Percentiles rank a stretch among this genome's conserved stretches.
These are phyloP conservation scores for Ceratina calcarata DNA, from an alignment of 1,140 invertebrate genomes.

Conservation along the genomic window DNA sequence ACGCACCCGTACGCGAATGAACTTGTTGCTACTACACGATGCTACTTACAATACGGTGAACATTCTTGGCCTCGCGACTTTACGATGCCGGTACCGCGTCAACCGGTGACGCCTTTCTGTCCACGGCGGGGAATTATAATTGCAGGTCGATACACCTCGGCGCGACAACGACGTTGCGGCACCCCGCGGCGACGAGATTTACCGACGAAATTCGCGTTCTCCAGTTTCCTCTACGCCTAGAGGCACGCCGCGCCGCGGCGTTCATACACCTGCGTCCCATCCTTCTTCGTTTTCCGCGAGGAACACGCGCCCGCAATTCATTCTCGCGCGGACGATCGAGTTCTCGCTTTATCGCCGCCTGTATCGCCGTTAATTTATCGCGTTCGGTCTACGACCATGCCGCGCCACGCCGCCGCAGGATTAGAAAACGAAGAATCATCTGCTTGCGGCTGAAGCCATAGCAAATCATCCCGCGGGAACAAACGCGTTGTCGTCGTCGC, in stretches of 20 bases:
- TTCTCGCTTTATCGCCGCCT: slow-evolving; percentile 66
- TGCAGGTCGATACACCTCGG: slow-evolving; percentile 20
- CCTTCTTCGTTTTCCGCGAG: slow-evolving; percentile 69
- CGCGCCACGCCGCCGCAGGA: slow-evolving; percentile 47
- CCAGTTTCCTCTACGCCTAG: slow-evolving; percentile 54
- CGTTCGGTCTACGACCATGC: background rate
- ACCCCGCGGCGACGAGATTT: slow-evolving; percentile 43
- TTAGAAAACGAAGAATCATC: slow-evolving; percentile 74
- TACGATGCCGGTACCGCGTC: background rate
- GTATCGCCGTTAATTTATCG: slow-evolving; percentile 74
- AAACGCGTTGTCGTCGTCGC: slow-evolving; percentile 47
- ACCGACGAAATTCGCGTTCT: slow-evolving; percentile 48
- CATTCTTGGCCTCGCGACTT: too few species aligned
- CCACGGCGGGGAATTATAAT: slow-evolving; percentile 23
- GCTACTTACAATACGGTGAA: background rate
- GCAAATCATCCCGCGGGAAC: slow-evolving; percentile 56
- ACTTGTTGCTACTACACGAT: background rate
- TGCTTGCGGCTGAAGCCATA: slow-evolving; percentile 29
- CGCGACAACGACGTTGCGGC: background rate
- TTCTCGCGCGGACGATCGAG: slow-evolving; percentile 64
- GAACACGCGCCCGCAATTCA: slow-evolving; percentile 64
- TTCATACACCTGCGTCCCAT: slow-evolving; percentile 70
- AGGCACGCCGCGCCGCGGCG: slow-evolving; percentile 13
- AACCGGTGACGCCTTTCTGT: slow-evolving; percentile 20
- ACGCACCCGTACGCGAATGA: background rate